Percentiles rank a stretch among this genome's conserved stretches.
These are phyloP conservation scores for Hepsetus odoe DNA, from an alignment of 2,113 vertebrate species.

Conservation along the genomic window DNA sequence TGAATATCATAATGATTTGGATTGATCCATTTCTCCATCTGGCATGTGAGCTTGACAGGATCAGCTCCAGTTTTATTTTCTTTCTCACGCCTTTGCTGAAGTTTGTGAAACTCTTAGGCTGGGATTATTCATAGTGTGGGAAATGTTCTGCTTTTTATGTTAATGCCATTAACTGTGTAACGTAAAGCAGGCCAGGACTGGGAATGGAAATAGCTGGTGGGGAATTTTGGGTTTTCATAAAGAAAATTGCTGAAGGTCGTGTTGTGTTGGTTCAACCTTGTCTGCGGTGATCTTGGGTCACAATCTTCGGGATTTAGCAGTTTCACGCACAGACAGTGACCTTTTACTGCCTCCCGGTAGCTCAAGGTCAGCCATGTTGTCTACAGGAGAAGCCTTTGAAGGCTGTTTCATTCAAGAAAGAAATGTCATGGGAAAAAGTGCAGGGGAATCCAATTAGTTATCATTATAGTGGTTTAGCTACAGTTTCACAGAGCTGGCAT, in stretches of 20 bases:
- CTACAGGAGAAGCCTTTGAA: no score
- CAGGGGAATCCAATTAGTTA: no score
- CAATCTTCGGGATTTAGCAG: not conserved
- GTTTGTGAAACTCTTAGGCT: slow-evolving; percentile 3
- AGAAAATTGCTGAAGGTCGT: not conserved
- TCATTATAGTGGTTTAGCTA: no score
- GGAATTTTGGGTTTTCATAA: not conserved
- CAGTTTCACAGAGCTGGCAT: no score
- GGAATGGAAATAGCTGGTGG: not conserved
- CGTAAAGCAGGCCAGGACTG: not conserved
- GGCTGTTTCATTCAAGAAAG: no score
- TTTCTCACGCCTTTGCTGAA: not conserved
- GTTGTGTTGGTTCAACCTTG: not conserved
- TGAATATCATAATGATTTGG: slow-evolving; percentile 59
- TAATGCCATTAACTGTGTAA: not conserved
- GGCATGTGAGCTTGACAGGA: slow-evolving; percentile 35
- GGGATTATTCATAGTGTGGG: slow-evolving; percentile 22
- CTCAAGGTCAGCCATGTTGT: not conserved
- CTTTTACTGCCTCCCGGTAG: not conserved
- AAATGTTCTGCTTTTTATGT: slow-evolving; percentile 24
- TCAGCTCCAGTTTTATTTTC: slow-evolving; percentile 20
- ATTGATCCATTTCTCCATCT: slow-evolving; percentile 56
- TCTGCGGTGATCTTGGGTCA: slow-evolving; percentile 4
- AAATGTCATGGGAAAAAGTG: no score
- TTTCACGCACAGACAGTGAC: not conserved